phyloP scores from a whole-genome alignment of 1,140 invertebrate genomes.

The Brachionus sp. region DNA sequence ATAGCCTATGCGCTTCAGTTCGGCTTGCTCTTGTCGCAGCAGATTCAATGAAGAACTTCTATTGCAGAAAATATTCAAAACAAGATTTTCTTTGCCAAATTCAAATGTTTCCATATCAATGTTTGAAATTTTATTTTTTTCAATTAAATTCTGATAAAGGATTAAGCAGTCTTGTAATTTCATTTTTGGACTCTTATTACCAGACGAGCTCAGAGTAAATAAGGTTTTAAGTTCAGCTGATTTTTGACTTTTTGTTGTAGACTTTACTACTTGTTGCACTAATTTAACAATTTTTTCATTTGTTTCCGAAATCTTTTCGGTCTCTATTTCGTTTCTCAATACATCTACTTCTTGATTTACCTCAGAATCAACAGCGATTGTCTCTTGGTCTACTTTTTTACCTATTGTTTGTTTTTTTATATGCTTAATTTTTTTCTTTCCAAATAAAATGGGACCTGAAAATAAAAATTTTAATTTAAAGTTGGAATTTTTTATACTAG shows the following conservation, averaged over 20 bases:
- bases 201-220: background rate
- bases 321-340: background rate
- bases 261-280: background rate
- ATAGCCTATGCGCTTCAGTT: background rate
- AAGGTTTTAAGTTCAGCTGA: background rate
- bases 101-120: background rate
- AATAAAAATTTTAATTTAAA: background rate
- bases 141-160: background rate
- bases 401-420: background rate
- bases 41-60: background rate
- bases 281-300: background rate
- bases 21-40: background rate
- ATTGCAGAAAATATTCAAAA: constrained; percentile 14
- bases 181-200: background rate
- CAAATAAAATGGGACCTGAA: constrained; percentile 15
- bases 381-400: background rate
- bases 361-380: background rate
- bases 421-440: constrained; percentile 2
- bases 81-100: background rate
- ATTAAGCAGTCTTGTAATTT: constrained; percentile 1
- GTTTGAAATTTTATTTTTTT: constrained; percentile 5
- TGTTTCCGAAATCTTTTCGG: background rate
- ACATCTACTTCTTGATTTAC: background rate
- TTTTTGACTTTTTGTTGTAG: background rate
- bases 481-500: background rate